Evolutionary conservation across 2,113 vertebrate species (phyloP), one percentile per base, ranked within the genome.

Genomic region (Eurystomus gularis): DNA sequence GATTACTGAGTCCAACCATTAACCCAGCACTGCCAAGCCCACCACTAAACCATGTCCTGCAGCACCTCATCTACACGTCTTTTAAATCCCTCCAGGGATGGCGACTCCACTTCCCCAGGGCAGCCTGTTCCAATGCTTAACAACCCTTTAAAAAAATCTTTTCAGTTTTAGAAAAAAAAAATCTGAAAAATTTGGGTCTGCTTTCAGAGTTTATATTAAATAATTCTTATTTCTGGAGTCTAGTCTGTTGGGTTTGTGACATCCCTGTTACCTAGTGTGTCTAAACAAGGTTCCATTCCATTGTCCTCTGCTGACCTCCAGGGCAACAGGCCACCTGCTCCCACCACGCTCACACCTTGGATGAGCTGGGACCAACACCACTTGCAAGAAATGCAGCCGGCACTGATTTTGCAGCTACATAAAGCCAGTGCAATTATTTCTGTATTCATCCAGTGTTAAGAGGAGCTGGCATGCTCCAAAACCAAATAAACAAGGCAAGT

Each of bases 301-400:
- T 37, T 58, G 55, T 61, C 35, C 64, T 69, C 54, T 3, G 2
- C 54, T 37, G 65, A 72, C 4, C 33, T 39, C 37, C 3, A 3
- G 37, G 28, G 77, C 7, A 65, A 66, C 0, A 0, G 33, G 44
- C 25, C 1, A 1, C 25, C 82, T 17, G 20, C 66, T 86, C 66
- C 17, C 1, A 1, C 28, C 1, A 1, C 20, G 12, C 49, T 28
- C 35, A 7, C 4, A 1, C 28, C 24, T 31, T 17, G 55, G 61
- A 20, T 14, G 86, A 76, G 55, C 79, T 52, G 82, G 17, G 65
- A 54, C 77, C 75, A 92, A 33, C 49, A 8, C 39, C 17, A 15
- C 60, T 40, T 15, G 3, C 70, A 37, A 31, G 40, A 54, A 86
- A 68, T 2, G 1, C 42, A 33, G 68, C 42, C 35, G 52, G 39